phyloP scores from a whole-genome alignment of 2,113 vertebrate species.

The Tylochromis polylepis region DNA sequence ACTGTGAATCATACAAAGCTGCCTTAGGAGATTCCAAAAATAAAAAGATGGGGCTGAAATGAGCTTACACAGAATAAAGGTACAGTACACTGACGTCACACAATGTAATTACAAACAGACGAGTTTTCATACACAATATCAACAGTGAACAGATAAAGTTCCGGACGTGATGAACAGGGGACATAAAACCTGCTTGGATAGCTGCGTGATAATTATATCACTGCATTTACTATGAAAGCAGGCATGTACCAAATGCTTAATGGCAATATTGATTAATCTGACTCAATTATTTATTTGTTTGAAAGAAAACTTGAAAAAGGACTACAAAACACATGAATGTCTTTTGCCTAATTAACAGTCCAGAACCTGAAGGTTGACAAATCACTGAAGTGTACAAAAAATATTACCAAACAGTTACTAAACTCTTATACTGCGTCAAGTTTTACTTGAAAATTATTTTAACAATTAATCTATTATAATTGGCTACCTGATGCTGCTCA shows the following conservation, averaged over 20 bases:
- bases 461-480: neutral
- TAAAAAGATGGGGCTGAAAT: neutral
- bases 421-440: neutral
- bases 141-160: neutral
- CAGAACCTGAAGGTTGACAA: neutral
- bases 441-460: neutral
- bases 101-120: neutral
- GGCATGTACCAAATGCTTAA: neutral
- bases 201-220: neutral
- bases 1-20: neutral
- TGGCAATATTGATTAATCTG: neutral
- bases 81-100: neutral
- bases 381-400: neutral
- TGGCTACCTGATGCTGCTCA: neutral
- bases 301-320: neutral
- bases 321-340: neutral
- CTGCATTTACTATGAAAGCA: neutral
- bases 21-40: neutral
- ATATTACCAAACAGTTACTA: neutral
- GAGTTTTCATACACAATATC: neutral
- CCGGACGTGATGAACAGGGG: neutral
- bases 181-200: neutral
- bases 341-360: neutral
- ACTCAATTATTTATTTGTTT: neutral
- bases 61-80: rapidly evolving